Base-by-base conservation (phyloP, 2,888 invertebrate species). In the Heliconius ismenius region DNA sequence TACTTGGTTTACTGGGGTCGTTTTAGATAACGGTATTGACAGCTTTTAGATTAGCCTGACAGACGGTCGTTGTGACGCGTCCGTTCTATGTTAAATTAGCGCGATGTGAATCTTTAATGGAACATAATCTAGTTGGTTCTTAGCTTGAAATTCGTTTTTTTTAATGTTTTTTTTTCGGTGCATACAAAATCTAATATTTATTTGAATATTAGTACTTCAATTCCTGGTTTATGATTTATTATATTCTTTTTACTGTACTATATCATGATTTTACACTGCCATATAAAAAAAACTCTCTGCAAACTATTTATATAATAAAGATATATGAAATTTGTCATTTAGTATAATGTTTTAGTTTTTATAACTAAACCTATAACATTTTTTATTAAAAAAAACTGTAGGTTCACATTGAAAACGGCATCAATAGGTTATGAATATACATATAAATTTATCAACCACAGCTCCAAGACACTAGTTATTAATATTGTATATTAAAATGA, bases 11-110 rank as follows among this genome's bases (percentile, higher is more conserved):
- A 91, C 86, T 85, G 87, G 82, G 86, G 87, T 86, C 88, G 85
- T 88, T 89, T 83, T 83, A 90, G 90, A 92, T 92, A 91, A 89
- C 90, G 86, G 87, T 86, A 90, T 89, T 90, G 90, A 91, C 89
- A 88, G 85, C 83, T 87, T 89, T 89, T 84, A 89, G 89, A 91
- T 91, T 90, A 90, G 86, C 81, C 83, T 84, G 84, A 79, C 84
- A 83, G 83, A 78, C 81, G 82, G 83, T 84, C 84, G 83, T 83
- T 84, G 83, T 84, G 83, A 85, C 83, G 83, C 82, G 83, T 80
- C 83, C 79, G 80, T 81, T 81, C 81, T 83, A 83, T 84, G 86
- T 89, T 86, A 90, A 90, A 91, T 91, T 90, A 89, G 85, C 85
- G 77, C 83, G 62, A 49, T 36, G 39, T n/a, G 11, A 24, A 49